These are phyloP conservation scores for Amblyjoppa fuscipennis DNA, from an alignment of 2,888 invertebrate genomes.

Conservation along the genomic window DNA sequence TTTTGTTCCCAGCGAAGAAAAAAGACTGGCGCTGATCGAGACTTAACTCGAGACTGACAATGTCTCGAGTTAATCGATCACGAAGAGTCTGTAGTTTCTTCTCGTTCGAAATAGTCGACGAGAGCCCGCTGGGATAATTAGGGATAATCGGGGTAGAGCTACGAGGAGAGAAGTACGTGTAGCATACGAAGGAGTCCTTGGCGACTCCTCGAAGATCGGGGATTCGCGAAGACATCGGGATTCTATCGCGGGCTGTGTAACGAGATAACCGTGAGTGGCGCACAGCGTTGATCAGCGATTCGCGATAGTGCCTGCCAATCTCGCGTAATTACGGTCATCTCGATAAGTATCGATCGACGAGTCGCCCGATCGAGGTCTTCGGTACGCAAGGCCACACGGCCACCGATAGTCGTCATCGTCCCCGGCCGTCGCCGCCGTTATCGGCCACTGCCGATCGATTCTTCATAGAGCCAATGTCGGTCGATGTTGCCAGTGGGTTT, in stretches of 20 bases:
- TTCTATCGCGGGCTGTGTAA: not conserved
- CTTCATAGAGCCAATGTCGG: not conserved
- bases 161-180: slow-evolving; percentile 10
- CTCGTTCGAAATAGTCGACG: slow-evolving; percentile 10
- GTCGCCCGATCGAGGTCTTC: slow-evolving; percentile 50
- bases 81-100: slow-evolving; percentile 18
- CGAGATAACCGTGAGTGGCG: slow-evolving; percentile 32
- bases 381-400: slow-evolving; percentile 56
- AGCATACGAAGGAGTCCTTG: slow-evolving; percentile 27
- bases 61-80: slow-evolving; percentile 19
- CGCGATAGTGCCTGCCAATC: slow-evolving; percentile 67
- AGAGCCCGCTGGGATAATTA: slow-evolving; percentile 19
- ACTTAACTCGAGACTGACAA: not conserved
- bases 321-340: slow-evolving; percentile 68
- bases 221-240: not conserved
- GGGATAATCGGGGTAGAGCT: slow-evolving; percentile 31
- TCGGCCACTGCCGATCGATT: slow-evolving; percentile 45
- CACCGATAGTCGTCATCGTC: slow-evolving; percentile 34
- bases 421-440: slow-evolving; percentile 29
- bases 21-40: not conserved
- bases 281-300: slow-evolving; percentile 38
- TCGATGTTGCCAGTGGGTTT: too few species aligned
- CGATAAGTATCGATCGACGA: slow-evolving; percentile 69
- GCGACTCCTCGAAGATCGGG: slow-evolving; percentile 25
- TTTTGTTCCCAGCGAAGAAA: slow-evolving; percentile 9